phyloP scores from a whole-genome alignment of 2,113 vertebrate species.

The Scopus umbretta region DNA sequence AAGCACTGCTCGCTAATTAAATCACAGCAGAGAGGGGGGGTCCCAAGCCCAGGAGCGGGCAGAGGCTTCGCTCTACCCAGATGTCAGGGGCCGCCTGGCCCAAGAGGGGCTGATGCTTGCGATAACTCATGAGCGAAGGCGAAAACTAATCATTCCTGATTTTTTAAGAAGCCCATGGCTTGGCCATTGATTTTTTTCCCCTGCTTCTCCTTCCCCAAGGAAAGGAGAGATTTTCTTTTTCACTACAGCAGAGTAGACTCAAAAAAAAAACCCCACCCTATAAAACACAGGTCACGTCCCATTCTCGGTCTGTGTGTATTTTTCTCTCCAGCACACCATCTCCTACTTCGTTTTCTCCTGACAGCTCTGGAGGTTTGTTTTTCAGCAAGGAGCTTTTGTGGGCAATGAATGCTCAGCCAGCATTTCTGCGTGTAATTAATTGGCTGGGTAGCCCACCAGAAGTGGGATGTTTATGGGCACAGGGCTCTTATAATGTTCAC shows the following conservation, averaged over 20 bases:
- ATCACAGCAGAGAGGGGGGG: neutral
- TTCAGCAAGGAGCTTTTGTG: constrained; percentile 35
- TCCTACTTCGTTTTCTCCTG: neutral
- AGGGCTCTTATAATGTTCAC: constrained; percentile 66
- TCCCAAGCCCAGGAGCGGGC: neutral
- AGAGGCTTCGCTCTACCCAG: neutral
- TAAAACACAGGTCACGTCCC: neutral
- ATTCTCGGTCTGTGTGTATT: neutral
- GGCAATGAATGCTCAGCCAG: constrained; percentile 41
- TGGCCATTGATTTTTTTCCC: neutral
- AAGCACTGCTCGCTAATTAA: neutral
- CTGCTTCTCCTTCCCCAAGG: neutral
- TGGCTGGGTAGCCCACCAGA: constrained; percentile 59
- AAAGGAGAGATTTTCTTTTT: neutral
- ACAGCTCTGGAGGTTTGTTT: constrained; percentile 36
- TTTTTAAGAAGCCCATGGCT: neutral
- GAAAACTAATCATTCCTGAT: neutral
- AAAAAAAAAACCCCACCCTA: neutral
- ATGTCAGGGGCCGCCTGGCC: fast-evolving
- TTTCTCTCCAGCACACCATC: constrained; percentile 18
- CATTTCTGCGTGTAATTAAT: constrained; percentile 57
- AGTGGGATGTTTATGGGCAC: constrained; percentile 68
- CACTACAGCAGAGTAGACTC: neutral
- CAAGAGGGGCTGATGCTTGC: neutral
- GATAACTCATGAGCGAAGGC: neutral